Evolutionary conservation across 2,797 vertebrate genomes (phyloP).

Genomic region (Phylloscopus collybita): DNA sequence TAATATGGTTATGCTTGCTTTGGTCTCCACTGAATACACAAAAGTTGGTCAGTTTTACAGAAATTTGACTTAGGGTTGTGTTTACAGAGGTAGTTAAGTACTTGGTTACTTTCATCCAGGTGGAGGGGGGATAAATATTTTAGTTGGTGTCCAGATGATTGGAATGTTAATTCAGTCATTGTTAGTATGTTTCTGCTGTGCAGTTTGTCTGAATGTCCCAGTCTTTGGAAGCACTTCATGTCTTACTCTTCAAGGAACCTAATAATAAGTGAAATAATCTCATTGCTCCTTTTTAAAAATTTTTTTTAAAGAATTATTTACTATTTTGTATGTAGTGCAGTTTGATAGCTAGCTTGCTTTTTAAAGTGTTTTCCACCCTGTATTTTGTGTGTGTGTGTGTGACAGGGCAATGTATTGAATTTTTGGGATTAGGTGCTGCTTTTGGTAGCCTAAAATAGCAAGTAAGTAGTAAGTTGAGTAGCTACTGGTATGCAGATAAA

Average conservation of each 20-base stretch:
- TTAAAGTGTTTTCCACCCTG: neutral
- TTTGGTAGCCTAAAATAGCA: conserved; percentile 54
- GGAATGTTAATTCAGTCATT: neutral
- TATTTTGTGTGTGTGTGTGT: fast-evolving
- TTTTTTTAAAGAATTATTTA: neutral
- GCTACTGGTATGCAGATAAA: conserved; percentile 29
- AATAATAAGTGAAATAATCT: neutral
- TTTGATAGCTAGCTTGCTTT: neutral
- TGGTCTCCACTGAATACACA: neutral
- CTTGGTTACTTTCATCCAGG: neutral
- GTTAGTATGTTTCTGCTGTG: neutral
- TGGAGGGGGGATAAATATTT: neutral
- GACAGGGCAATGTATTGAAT: conserved; percentile 1
- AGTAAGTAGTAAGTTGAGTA: conserved; percentile 39
- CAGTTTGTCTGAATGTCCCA: neutral
- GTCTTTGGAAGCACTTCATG: neutral
- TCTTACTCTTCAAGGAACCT: neutral
- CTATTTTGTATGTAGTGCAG: neutral
- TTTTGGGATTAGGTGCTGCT: conserved; percentile 56
- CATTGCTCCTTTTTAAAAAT: neutral
- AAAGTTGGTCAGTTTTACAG: neutral
- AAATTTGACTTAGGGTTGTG: neutral
- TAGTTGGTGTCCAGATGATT: neutral
- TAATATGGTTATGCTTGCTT: neutral
- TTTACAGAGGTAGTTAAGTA: neutral